Conservation (phyloP, 2,113 vertebrate species). For the Alethe castanea region DNA sequence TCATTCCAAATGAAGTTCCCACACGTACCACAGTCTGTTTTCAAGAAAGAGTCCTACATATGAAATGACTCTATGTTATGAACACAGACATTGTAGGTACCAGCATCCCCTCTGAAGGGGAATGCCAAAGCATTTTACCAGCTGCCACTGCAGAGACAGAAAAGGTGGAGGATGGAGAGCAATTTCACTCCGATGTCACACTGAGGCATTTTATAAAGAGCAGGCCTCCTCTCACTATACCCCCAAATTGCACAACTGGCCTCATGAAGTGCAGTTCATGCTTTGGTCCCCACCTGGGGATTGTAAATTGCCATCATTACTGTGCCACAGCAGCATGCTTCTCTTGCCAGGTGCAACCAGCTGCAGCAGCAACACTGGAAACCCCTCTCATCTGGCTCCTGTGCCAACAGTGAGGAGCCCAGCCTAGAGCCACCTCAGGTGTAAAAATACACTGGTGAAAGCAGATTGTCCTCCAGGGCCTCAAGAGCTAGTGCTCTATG, state of each 20-base stretch:
- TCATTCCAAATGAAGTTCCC: neutral
- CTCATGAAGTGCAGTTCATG: neutral
- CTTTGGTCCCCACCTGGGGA: neutral
- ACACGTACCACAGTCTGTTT: neutral
- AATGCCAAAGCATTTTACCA: neutral
- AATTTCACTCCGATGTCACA: neutral
- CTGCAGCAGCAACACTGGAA: neutral
- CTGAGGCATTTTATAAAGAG: neutral
- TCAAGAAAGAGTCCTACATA: neutral
- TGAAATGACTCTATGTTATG: neutral
- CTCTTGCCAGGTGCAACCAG: neutral
- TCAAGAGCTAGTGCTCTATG: rapidly evolving
- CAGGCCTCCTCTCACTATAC: neutral
- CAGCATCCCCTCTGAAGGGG: neutral
- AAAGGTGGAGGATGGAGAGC: neutral
- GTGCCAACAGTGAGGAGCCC: neutral
- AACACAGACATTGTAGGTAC: neutral
- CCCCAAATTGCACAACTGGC: neutral
- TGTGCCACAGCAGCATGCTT: neutral
- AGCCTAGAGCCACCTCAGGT: neutral
- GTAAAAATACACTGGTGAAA: neutral
- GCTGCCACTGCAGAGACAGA: neutral
- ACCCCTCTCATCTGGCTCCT: neutral
- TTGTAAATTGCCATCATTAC: neutral
- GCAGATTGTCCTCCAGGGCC: too few species aligned